Evolutionary conservation across 1,140 invertebrate species (phyloP).

Genomic region (Anagrus nilaparvatae): DNA sequence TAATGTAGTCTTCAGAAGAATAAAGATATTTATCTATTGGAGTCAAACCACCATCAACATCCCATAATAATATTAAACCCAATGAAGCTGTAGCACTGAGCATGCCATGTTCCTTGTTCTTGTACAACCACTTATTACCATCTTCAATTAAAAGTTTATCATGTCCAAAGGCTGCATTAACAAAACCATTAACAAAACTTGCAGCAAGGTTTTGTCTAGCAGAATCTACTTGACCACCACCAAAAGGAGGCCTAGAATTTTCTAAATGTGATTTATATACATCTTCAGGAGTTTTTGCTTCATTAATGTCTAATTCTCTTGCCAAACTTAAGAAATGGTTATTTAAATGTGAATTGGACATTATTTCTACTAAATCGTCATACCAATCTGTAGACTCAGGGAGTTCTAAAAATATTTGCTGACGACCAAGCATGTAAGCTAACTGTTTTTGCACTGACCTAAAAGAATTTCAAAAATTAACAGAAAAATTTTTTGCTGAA

Average conservation of each 20-base stretch:
- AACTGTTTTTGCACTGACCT: slow-evolving; percentile 89
- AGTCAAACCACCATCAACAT: slow-evolving; percentile 95
- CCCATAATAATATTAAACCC: slow-evolving; percentile 92
- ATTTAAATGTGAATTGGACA: slow-evolving; percentile 94
- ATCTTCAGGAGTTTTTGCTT: slow-evolving; percentile 98
- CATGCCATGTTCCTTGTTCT: slow-evolving; percentile 99
- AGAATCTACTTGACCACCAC: slow-evolving; percentile 82
- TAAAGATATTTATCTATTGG: slow-evolving; percentile 99
- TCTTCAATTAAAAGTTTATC: slow-evolving; percentile 96
- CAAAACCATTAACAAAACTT: slow-evolving; percentile 98
- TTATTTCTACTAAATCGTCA: slow-evolving; percentile 90
- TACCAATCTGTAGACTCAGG: slow-evolving; percentile 62
- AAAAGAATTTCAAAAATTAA: slow-evolving; percentile 22
- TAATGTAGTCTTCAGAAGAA: slow-evolving; percentile 89
- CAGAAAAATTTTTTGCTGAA: neutral
- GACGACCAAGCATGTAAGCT: slow-evolving; percentile 93
- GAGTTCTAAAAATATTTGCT: slow-evolving; percentile 83
- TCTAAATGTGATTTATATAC: slow-evolving; percentile 99
- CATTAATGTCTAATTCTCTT: slow-evolving; percentile 98
- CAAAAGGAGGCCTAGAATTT: slow-evolving; percentile 73
- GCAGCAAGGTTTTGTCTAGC: slow-evolving; percentile 94
- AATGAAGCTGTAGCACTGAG: slow-evolving; percentile 94
- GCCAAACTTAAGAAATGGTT: slow-evolving; percentile 93
- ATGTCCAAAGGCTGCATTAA: slow-evolving; percentile 95
- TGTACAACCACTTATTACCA: slow-evolving; percentile 97